phyloP scores from a whole-genome alignment of 2,797 vertebrate genomes.

The Acomys russatus region DNA sequence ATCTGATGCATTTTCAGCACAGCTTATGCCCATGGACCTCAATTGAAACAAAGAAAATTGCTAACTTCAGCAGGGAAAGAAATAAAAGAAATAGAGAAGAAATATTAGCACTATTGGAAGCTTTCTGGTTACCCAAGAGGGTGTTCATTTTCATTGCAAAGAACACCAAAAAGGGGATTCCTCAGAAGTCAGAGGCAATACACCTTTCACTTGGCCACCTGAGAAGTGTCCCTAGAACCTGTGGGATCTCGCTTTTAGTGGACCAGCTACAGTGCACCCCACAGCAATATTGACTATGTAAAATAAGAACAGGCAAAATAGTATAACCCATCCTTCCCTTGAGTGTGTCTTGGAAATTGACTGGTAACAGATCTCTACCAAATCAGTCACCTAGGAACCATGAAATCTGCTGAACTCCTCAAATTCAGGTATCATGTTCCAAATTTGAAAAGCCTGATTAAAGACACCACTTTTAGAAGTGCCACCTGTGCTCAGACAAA shows the following conservation, averaged over 20 bases:
- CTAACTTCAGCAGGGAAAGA: background rate
- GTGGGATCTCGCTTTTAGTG: background rate
- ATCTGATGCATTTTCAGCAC: background rate
- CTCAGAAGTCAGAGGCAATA: background rate
- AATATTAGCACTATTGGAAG: background rate
- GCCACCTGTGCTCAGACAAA: background rate
- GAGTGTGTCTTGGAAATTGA: background rate
- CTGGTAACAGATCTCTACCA: background rate
- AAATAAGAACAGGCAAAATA: background rate
- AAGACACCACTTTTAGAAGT: background rate
- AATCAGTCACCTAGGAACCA: background rate
- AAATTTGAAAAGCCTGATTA: background rate
- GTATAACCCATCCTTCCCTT: background rate
- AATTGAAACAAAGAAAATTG: background rate
- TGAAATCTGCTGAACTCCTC: background rate
- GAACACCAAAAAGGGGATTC: background rate
- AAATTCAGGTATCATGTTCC: background rate
- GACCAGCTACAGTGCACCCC: background rate
- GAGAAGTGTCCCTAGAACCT: background rate
- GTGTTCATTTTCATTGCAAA: background rate
- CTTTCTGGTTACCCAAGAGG: background rate
- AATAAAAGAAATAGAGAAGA: background rate
- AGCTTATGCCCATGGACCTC: background rate
- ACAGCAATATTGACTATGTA: background rate
- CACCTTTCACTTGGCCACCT: background rate